A percentile compares a stretch with the other conserved stretches of the same genome.
Conservation (phyloP, 2,113 vertebrate genomes). For the Cyprinodon variegatus region DNA sequence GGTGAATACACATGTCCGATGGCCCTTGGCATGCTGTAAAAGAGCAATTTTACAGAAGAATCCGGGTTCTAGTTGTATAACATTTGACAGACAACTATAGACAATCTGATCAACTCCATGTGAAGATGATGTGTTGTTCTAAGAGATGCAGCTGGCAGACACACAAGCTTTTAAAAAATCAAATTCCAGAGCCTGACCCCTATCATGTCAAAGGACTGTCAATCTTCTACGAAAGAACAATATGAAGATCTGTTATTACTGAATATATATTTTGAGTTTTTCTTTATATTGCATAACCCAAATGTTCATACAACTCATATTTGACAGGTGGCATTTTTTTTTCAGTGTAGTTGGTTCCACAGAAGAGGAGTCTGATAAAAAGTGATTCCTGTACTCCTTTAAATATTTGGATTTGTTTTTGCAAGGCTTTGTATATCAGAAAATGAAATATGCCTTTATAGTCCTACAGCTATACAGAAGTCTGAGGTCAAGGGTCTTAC, state of each 20-base stretch:
- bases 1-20: too few species aligned
- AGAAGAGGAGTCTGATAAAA: too few species aligned
- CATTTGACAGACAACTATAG: neutral
- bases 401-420: too few species aligned
- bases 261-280: neutral
- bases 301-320: too few species aligned
- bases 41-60: neutral
- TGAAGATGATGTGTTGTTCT: too few species aligned
- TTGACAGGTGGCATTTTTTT: too few species aligned
- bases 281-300: neutral
- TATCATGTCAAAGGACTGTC: neutral
- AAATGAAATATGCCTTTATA: too few species aligned
- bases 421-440: neutral
- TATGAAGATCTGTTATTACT: neutral
- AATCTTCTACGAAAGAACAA: neutral
- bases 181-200: neutral
- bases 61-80: slow-evolving; percentile 1
- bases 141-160: too few species aligned
- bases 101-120: neutral
- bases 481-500: too few species aligned
- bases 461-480: too few species aligned
- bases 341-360: too few species aligned
- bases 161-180: neutral
- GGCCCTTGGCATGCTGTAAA: neutral
- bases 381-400: too few species aligned